Evolutionary conservation across 2,797 vertebrate genomes (phyloP), one percentile per base, ranked within the genome.

Genomic region (Melanotaenia parkinsoni): DNA sequence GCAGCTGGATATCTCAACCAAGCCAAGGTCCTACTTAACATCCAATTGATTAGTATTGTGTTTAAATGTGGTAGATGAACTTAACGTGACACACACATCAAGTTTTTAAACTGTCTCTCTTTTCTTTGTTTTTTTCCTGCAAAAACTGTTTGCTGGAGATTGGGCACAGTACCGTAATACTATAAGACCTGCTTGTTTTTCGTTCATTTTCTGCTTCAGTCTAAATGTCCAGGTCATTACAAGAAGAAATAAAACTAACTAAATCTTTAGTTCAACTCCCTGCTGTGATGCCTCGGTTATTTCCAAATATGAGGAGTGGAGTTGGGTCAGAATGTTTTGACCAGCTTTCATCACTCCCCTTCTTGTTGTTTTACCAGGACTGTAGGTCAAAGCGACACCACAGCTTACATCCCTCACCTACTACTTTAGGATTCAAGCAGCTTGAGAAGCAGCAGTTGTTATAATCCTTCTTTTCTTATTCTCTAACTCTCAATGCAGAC

Each of bases 181-280:
- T 53, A 40, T 64, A n/a, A 18, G 20, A 4, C 8, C 38, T 37
- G 9, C 53, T 56, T 35, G 1, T 13, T 35, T 71, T 30, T 68
- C 43, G 62, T 12, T 63, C 50, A 28, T 20, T 24, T 26, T 68
- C 62, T 63, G 67, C 58, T 18, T 47, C 13, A 20, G 51, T 24
- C 35, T 43, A 38, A 51, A 82, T 33, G 38, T 51, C 38, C 38
- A 10, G 58, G 58, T 53, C 63, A 69, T n/a, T n/a, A 77, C 50
- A 22, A 66, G 22, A 9, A 51, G 54, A n/a, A 10, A 5, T 18
- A 30, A 62, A 47, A 56, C 33, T 16, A 9, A 24, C 35, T 59
- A 58, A 58, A 74, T 57, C 62, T 78, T 20, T 28, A 14, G 54
- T 69, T 58, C 4, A 56, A 70, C 38, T 63, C 5, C 71, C 63